These are phyloP conservation scores for Phoenoteleia sp. DNA, from an alignment of 2,888 invertebrate species.

Conservation along the genomic window DNA sequence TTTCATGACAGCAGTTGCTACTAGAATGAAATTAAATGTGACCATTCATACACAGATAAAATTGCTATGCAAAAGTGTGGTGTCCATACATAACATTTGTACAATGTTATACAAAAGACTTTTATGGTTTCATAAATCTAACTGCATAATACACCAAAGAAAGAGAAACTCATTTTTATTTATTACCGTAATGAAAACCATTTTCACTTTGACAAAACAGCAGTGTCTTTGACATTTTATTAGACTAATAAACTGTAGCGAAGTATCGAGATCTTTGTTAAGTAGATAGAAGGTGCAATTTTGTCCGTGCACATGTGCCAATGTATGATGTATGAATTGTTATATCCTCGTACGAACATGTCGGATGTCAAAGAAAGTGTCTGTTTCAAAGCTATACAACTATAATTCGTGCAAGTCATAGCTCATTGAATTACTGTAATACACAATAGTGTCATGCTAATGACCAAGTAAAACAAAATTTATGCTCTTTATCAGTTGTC, in stretches of 20 bases:
- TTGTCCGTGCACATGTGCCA: slow-evolving; percentile 48
- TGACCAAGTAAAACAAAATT: slow-evolving; percentile 80
- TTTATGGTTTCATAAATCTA: too few species aligned
- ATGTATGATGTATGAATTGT: slow-evolving; percentile 39
- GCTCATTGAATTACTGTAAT: slow-evolving; percentile 76
- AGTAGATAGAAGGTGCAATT: slow-evolving; percentile 17
- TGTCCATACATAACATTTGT: too few species aligned
- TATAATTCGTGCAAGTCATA: slow-evolving; percentile 82
- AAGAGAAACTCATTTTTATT: too few species aligned
- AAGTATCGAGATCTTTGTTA: not conserved
- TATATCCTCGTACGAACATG: slow-evolving; percentile 36
- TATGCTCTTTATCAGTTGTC: slow-evolving; percentile 29
- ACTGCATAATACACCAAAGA: too few species aligned
- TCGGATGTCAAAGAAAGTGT: slow-evolving; percentile 67
- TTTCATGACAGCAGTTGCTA: slow-evolving; percentile 69
- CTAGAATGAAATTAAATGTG: slow-evolving; percentile 59
- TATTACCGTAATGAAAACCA: too few species aligned
- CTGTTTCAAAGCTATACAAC: slow-evolving; percentile 70
- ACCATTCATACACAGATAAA: slow-evolving; percentile 72
- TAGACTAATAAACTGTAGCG: not conserved
- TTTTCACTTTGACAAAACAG: too few species aligned
- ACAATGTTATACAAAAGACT: too few species aligned
- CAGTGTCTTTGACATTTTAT: not conserved
- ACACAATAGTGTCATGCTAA: slow-evolving; percentile 79
- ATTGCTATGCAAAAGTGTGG: slow-evolving; percentile 31